phyloP scores from a whole-genome alignment of 2,113 vertebrate genomes.

The Malurus elegans region DNA sequence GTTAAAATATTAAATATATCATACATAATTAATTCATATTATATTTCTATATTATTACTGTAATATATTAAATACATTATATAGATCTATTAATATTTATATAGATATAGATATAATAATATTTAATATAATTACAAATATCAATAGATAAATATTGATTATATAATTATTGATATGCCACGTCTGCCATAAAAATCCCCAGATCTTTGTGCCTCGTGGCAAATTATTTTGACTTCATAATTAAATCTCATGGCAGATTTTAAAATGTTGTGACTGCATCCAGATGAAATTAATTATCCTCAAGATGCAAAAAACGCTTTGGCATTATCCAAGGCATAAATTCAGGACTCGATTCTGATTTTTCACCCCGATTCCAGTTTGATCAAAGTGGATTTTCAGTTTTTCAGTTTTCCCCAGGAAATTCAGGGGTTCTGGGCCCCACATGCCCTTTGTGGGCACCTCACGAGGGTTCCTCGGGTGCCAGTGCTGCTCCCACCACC shows the following conservation, averaged over 20 bases:
- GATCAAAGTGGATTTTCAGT: neutral
- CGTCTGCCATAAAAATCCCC: neutral
- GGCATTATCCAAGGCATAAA: neutral
- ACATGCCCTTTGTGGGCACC: neutral
- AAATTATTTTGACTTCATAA: neutral
- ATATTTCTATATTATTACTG: no score
- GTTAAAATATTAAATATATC: no score
- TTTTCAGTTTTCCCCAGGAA: neutral
- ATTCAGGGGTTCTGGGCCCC: neutral
- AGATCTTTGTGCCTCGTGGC: accelerated
- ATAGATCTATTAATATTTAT: no score
- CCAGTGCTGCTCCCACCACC: neutral
- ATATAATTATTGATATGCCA: accelerated
- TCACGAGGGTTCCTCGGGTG: neutral
- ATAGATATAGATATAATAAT: no score
- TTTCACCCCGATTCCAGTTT: neutral
- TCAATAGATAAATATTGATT: no score
- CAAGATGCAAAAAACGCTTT: neutral
- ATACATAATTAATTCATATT: no score
- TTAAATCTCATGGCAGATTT: neutral
- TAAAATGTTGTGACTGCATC: neutral
- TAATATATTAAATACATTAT: no score
- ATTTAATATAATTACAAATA: no score
- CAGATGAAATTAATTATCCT: neutral
- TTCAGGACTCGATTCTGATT: neutral